A percentile compares a stretch with the other conserved stretches of the same genome.
Conservation (phyloP, 2,797 vertebrate genomes). For the Pangasius djambal region DNA sequence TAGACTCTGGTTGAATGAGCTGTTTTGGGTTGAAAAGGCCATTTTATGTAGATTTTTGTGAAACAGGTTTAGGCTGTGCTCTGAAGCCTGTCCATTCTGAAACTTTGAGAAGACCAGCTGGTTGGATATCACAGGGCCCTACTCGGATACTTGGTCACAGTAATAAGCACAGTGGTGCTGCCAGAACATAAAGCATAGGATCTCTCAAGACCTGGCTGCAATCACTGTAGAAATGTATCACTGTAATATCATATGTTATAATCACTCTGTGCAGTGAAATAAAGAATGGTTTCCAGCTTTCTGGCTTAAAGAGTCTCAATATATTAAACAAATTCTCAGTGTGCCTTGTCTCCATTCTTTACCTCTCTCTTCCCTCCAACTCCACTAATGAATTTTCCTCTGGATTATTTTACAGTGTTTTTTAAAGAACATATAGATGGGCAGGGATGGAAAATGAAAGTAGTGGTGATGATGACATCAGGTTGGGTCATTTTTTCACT, state of each 20-base stretch:
- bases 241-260: slow-evolving; percentile 41
- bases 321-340: slow-evolving; percentile 28
- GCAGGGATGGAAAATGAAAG: slow-evolving; percentile 37
- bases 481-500: slow-evolving; percentile 22
- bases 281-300: slow-evolving; percentile 25
- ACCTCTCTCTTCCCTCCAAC: slow-evolving; percentile 33
- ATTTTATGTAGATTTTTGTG: slow-evolving; percentile 26
- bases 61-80: slow-evolving; percentile 23
- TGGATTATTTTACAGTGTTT: slow-evolving; percentile 23
- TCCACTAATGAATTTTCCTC: slow-evolving; percentile 25
- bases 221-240: slow-evolving; percentile 40
- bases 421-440: slow-evolving; percentile 37
- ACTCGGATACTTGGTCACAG: slow-evolving; percentile 31
- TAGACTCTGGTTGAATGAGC: slow-evolving; percentile 30
- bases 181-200: slow-evolving; percentile 35
- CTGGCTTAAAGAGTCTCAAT: slow-evolving; percentile 19
- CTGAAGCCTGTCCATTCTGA: slow-evolving; percentile 25
- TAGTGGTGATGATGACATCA: slow-evolving; percentile 35
- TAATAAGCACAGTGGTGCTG: slow-evolving; percentile 28
- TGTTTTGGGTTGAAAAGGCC: slow-evolving; percentile 20
- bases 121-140: slow-evolving; percentile 24
- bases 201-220: slow-evolving; percentile 33
- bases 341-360: slow-evolving; percentile 10
- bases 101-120: slow-evolving; percentile 32
- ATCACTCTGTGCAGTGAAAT: slow-evolving; percentile 35